Conservation (phyloP, 2,113 vertebrate genomes). For the Hucho hucho region DNA sequence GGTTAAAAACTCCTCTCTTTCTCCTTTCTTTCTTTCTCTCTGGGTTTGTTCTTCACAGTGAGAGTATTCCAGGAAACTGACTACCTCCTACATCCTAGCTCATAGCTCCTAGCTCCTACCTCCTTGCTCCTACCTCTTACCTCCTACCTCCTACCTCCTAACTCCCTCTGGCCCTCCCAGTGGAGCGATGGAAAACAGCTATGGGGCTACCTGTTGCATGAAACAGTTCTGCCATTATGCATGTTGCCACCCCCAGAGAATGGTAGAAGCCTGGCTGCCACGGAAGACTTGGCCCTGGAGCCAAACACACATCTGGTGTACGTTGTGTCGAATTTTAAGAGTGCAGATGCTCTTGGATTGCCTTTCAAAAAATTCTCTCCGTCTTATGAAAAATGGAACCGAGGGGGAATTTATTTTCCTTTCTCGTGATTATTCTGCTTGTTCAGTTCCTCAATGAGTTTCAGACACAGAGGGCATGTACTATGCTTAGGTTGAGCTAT, state of each 20-base stretch:
- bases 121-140: slow-evolving; percentile 8
- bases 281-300: slow-evolving; percentile 65
- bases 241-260: slow-evolving; percentile 59
- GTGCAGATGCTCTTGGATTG: slow-evolving; percentile 64
- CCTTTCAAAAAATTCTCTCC: slow-evolving; percentile 38
- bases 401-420: slow-evolving; percentile 36
- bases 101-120: not conserved
- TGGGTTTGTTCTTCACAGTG: slow-evolving; percentile 40
- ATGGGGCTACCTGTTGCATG: slow-evolving; percentile 72
- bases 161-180: slow-evolving; percentile 11
- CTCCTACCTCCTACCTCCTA: not conserved
- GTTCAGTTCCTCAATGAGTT: slow-evolving; percentile 33
- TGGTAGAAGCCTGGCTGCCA: slow-evolving; percentile 57
- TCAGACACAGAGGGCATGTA: slow-evolving; percentile 21
- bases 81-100: slow-evolving; percentile 35
- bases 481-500: not conserved
- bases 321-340: slow-evolving; percentile 56
- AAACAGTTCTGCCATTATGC: slow-evolving; percentile 73
- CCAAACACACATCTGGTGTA: slow-evolving; percentile 73
- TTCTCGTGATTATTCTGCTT: slow-evolving; percentile 34
- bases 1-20: slow-evolving; percentile 34
- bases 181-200: slow-evolving; percentile 13
- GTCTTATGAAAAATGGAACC: slow-evolving; percentile 34
- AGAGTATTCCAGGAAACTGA: slow-evolving; percentile 39
- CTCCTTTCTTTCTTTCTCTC: slow-evolving; percentile 39